Base-by-base conservation (phyloP, 2,888 invertebrate genomes). In the Caenorhabditis afra region DNA sequence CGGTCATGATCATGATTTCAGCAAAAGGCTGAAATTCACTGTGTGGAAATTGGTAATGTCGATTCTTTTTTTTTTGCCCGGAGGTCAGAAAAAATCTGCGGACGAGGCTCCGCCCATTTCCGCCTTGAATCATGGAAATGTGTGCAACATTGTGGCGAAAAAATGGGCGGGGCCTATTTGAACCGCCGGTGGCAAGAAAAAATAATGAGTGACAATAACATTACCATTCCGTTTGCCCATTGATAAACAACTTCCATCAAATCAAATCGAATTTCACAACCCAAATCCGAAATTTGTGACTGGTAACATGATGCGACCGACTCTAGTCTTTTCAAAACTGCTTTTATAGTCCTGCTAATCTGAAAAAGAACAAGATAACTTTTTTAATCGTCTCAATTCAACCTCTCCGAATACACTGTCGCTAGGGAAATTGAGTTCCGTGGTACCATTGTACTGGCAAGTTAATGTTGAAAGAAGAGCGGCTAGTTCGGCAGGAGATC, bases 181-280 rank as follows among this genome's bases (percentile, higher is more conserved):
- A n/a, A n/a, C n/a, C n/a, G n/a, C n/a, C n/a, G n/a, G n/a, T n/a
- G n/a, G n/a, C n/a, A n/a, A n/a, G n/a, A n/a, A n/a, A n/a, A n/a
- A n/a, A n/a, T n/a, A n/a, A n/a, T n/a, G n/a, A n/a, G n/a, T n/a
- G n/a, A n/a, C n/a, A n/a, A n/a, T n/a, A n/a, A n/a, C n/a, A n/a
- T 29, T 29, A 94, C 94, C 93, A 94, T 94, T 87, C 95, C 95
- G 57, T 94, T 92, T 0, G 97, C 97, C 98, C 98, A 99, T 90
- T 97, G 95, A 90, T 96, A 95, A 0, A 97, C 97, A 1, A 97
- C 96, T 88, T 95, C 93, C 23, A 95, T 94, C n/a, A 99, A 92
- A 0, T 95, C 95, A 91, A 97, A 97, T 91, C 96, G 95, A 39
- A 95, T 92, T 49, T 80, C 80, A 39, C 67, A 57, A 20, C 80